A percentile compares a stretch with the other conserved stretches of the same genome.
Evolutionary conservation across 1,140 invertebrate genomes (phyloP).

Genomic region (Trichonephila clavipes): DNA sequence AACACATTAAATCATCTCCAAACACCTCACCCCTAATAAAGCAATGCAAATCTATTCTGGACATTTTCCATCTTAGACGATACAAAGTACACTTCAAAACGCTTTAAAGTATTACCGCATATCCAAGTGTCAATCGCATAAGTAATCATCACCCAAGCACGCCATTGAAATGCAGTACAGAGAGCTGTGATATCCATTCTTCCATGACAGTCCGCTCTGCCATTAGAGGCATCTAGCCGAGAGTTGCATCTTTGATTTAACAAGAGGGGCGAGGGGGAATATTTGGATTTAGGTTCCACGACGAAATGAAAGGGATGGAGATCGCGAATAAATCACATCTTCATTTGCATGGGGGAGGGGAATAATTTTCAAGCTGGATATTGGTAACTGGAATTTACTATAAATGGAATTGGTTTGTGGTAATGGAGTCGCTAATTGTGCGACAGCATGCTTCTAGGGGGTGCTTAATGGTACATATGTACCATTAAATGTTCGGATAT

Average conservation of each 20-base stretch:
- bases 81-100: slow-evolving; percentile 21
- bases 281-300: background rate
- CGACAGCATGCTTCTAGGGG: background rate
- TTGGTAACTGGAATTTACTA: background rate
- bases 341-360: background rate
- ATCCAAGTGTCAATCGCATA: slow-evolving; percentile 10
- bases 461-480: background rate
- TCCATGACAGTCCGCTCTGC: background rate
- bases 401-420: slow-evolving; percentile 7
- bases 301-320: background rate
- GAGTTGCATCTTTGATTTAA: slow-evolving; percentile 4
- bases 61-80: background rate
- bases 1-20: background rate
- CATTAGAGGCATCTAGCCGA: background rate
- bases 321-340: slow-evolving; percentile 12
- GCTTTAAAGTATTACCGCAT: background rate
- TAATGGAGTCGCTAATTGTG: slow-evolving; percentile 26
- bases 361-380: background rate
- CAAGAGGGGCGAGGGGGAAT: background rate
- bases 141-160: background rate
- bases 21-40: background rate
- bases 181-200: background rate
- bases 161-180: background rate
- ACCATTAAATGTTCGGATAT: too few relatives aligned
- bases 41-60: background rate